These are phyloP conservation scores for Zalophus californianus DNA, from an alignment of 2,797 vertebrate genomes.

Conservation along the genomic window DNA sequence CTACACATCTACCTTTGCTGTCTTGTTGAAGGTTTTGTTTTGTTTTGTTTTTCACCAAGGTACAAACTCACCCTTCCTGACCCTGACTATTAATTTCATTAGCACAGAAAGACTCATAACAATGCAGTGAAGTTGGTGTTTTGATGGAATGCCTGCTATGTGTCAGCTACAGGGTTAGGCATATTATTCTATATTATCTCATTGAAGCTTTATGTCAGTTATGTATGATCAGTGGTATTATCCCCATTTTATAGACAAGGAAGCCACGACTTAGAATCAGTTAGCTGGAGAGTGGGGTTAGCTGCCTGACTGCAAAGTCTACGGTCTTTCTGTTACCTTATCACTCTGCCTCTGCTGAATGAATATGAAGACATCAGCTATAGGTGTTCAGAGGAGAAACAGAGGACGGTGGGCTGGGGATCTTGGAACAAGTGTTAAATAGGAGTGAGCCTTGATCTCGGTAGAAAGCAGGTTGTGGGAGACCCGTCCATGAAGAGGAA, in stretches of 20 bases:
- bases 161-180: not conserved
- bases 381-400: not conserved
- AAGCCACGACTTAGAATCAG: constrained; percentile 1
- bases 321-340: not conserved
- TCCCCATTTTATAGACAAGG: constrained; percentile 49
- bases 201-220: constrained; percentile 18
- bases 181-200: not conserved
- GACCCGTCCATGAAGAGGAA: not conserved
- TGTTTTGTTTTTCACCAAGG: constrained; percentile 55
- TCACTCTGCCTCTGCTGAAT: not conserved
- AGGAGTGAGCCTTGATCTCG: not conserved
- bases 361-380: constrained; percentile 17
- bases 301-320: not conserved
- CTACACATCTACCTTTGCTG: not conserved
- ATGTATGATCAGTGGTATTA: not conserved
- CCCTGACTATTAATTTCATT: constrained; percentile 41
- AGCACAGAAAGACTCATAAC: not conserved
- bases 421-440: constrained; percentile 31
- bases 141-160: not conserved
- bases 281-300: not conserved
- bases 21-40: not conserved
- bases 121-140: not conserved
- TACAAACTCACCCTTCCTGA: not conserved
- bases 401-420: not conserved
- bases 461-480: constrained; percentile 5